Evolutionary conservation across 2,888 invertebrate species (phyloP).

Genomic region (Eilema caniola): DNA sequence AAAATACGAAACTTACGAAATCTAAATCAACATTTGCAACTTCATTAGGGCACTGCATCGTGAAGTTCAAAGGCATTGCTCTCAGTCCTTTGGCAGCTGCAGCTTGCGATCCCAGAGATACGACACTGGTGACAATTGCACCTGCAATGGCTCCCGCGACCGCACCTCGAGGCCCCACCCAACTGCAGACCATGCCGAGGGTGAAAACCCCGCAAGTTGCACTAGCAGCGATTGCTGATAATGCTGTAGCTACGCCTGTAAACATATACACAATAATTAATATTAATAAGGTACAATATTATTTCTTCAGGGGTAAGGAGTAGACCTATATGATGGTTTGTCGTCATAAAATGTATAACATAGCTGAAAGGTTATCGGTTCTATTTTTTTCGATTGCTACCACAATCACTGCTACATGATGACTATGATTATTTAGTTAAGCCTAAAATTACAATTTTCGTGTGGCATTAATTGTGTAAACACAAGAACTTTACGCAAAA

Average conservation of each 20-base stretch:
- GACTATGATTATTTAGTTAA: too few relatives aligned
- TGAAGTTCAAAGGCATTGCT: slow-evolving; percentile 74
- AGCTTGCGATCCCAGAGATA: slow-evolving; percentile 86
- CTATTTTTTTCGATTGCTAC: too few relatives aligned
- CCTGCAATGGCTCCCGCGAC: slow-evolving; percentile 88
- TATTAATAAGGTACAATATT: too few relatives aligned
- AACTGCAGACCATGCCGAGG: slow-evolving; percentile 93
- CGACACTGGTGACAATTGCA: slow-evolving; percentile 85
- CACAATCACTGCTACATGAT: too few relatives aligned
- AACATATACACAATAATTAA: neutral
- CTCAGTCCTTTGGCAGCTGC: slow-evolving; percentile 88
- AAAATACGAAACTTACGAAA: slow-evolving; percentile 56
- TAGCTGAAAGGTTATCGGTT: too few relatives aligned
- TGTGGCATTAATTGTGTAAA: neutral
- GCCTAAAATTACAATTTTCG: too few relatives aligned
- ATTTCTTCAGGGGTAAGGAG: too few relatives aligned
- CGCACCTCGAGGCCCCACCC: slow-evolving; percentile 91
- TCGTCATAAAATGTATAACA: too few relatives aligned
- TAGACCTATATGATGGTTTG: neutral
- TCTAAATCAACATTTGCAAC: slow-evolving; percentile 51
- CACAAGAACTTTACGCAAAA: neutral
- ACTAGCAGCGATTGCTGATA: slow-evolving; percentile 94
- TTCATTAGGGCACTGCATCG: slow-evolving; percentile 55
- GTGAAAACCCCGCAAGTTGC: slow-evolving; percentile 94
- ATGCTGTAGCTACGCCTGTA: slow-evolving; percentile 89